Percentiles rank a stretch among this genome's conserved stretches.
These are phyloP conservation scores for Nyctibius grandis DNA, from an alignment of 2,797 vertebrate species.

Conservation along the genomic window DNA sequence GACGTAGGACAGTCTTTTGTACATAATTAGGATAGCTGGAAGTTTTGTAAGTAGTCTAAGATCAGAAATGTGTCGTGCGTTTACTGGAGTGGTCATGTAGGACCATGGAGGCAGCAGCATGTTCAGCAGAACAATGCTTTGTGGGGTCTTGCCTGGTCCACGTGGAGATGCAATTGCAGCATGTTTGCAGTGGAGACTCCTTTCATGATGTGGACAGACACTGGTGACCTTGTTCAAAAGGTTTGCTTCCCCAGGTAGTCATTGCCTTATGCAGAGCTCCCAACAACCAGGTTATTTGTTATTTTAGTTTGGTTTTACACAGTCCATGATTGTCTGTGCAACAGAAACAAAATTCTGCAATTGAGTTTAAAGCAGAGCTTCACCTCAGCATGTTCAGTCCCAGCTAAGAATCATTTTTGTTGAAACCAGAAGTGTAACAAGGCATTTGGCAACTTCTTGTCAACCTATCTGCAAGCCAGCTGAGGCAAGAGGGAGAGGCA, in stretches of 20 bases:
- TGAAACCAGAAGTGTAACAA: neutral
- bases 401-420: neutral
- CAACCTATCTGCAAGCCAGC: neutral
- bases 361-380: neutral
- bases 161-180: neutral
- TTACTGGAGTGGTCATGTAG: fast-evolving
- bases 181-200: neutral
- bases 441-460: neutral
- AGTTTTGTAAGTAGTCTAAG: neutral
- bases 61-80: fast-evolving
- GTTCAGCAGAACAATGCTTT: neutral
- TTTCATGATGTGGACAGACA: neutral
- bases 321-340: neutral
- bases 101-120: neutral
- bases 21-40: fast-evolving
- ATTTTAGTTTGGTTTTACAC: neutral
- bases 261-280: neutral
- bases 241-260: neutral
- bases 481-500: neutral
- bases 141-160: neutral
- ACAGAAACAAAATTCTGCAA: neutral
- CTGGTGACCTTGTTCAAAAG: neutral
- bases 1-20: neutral
- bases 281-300: neutral
- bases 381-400: neutral